Conservation (phyloP, 2,797 vertebrate genomes). For the Novumbra hubbsi region DNA sequence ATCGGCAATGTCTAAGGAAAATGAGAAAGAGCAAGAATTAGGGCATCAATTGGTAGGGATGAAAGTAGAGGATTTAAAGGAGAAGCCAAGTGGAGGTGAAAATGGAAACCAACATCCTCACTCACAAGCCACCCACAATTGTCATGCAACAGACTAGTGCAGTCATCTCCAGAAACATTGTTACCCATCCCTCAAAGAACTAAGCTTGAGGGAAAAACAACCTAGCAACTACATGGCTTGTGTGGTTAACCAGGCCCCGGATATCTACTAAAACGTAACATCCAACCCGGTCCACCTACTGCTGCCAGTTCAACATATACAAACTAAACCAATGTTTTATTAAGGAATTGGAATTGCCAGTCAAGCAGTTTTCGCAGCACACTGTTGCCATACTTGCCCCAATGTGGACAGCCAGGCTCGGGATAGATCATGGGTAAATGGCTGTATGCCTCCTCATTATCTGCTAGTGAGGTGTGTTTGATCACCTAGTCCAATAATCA, state of each 20-base stretch:
- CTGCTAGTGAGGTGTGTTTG: constrained; percentile 36
- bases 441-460: constrained; percentile 51
- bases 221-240: neutral
- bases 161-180: neutral
- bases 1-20: neutral
- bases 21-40: neutral
- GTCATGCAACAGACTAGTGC: neutral
- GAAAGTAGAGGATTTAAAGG: constrained; percentile 50
- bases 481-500: constrained; percentile 51
- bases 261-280: neutral
- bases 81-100: constrained; percentile 41
- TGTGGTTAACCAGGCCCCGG: neutral
- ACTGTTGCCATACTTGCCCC: neutral
- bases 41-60: constrained; percentile 16
- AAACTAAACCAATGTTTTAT: neutral
- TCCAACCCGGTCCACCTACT: neutral
- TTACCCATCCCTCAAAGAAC: neutral
- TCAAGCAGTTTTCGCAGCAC: constrained; percentile 29
- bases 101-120: constrained; percentile 31
- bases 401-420: constrained; percentile 1
- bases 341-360: constrained; percentile 20
- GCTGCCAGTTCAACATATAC: neutral
- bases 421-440: too few species aligned
- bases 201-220: neutral
- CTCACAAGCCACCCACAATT: constrained; percentile 14